Percentiles rank a stretch among this genome's conserved stretches.
phyloP scores from a whole-genome alignment of 2,888 invertebrate species.

The Eumacrocentrus americanus region DNA sequence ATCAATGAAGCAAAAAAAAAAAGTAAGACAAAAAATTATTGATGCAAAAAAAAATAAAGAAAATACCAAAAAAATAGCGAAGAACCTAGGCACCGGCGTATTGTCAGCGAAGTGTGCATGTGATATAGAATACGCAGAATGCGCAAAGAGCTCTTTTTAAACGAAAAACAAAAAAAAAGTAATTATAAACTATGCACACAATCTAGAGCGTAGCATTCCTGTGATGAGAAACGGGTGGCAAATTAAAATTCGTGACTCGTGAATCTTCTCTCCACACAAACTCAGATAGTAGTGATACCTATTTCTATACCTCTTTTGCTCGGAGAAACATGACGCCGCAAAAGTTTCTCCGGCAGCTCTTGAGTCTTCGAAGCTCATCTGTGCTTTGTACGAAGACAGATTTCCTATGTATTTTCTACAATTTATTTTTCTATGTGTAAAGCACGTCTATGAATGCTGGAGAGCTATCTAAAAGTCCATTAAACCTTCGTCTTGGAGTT shows the following conservation, averaged over 20 bases:
- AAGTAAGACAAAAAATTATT: conserved; percentile 20
- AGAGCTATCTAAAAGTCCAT: conserved; percentile 19
- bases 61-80: conserved; percentile 6
- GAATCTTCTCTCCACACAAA: conserved; percentile 3
- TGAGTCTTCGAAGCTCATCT: conserved; percentile 30
- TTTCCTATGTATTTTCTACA: conserved; percentile 42
- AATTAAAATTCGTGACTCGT: conserved; percentile 21
- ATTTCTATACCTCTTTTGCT: background rate
- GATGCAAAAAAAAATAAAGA: conserved; percentile 12
- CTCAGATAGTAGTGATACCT: background rate
- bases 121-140: conserved; percentile 29
- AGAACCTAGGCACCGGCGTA: conserved; percentile 25
- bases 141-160: conserved; percentile 14
- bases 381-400: conserved; percentile 41
- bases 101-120: conserved; percentile 31
- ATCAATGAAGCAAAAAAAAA: conserved; percentile 25
- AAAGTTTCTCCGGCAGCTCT: conserved; percentile 19
- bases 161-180: conserved; percentile 22
- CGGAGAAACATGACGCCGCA: background rate
- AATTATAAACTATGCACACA: conserved; percentile 1
- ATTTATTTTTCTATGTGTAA: conserved; percentile 41
- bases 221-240: conserved; percentile 34
- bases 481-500: background rate
- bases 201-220: conserved; percentile 27
- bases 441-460: conserved; percentile 34